Conservation (phyloP, 2,113 vertebrate species). For the Perognathus longimembris region DNA sequence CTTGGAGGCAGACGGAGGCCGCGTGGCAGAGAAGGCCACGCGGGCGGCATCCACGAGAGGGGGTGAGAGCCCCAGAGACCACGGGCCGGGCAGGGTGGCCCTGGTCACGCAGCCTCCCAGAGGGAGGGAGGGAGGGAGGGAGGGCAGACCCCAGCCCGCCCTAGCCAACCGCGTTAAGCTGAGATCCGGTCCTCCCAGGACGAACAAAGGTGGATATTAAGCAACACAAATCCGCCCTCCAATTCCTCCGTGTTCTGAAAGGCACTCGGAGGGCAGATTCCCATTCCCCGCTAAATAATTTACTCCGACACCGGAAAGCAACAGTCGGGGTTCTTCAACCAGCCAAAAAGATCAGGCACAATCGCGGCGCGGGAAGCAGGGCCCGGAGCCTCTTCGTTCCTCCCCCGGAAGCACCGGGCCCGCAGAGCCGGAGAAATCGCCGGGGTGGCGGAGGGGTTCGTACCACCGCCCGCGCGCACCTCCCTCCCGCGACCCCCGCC, state of each 20-base stretch:
- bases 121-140: not conserved
- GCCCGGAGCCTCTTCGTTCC: too few relatives aligned
- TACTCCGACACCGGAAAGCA: not conserved
- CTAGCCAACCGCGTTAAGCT: not conserved
- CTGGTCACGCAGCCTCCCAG: too few relatives aligned
- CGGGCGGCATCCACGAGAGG: too few relatives aligned
- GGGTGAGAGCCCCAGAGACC: too few relatives aligned
- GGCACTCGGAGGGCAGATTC: not conserved
- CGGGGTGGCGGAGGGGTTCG: not conserved
- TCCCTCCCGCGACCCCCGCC: not conserved
- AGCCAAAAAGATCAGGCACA: fast-evolving
- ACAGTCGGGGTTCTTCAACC: not conserved
- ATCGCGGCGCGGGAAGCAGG: fast-evolving
- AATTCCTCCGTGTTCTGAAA: not conserved
- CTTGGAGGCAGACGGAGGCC: too few relatives aligned
- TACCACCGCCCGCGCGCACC: fast-evolving
- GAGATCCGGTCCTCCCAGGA: not conserved
- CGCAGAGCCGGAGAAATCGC: too few relatives aligned
- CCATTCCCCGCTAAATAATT: not conserved
- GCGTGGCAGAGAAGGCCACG: too few relatives aligned
- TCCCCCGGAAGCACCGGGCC: fast-evolving
- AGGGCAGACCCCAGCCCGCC: not conserved
- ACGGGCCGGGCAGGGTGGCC: too few relatives aligned
- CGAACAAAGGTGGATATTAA: not conserved
- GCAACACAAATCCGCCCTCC: not conserved